Evolutionary conservation across 2,113 vertebrate genomes (phyloP).

Genomic region (Gavia stellata): DNA sequence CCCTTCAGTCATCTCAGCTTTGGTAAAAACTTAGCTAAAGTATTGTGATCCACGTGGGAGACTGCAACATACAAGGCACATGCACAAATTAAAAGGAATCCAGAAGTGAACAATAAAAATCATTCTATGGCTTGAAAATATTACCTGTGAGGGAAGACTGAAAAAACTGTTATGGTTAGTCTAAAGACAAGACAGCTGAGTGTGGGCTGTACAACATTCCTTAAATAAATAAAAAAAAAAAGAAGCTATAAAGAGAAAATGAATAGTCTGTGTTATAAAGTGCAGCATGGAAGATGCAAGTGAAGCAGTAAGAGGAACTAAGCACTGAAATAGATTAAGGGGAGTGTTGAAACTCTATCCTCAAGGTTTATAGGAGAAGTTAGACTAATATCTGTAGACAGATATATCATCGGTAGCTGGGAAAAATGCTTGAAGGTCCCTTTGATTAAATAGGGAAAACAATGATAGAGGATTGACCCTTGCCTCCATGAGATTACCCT

Average conservation of each 20-base stretch:
- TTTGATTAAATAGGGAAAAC: not conserved
- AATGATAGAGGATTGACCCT: not conserved
- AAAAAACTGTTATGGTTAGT: not conserved
- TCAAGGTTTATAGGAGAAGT: not conserved
- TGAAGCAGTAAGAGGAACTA: not conserved
- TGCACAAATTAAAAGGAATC: not conserved
- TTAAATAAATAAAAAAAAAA: not conserved
- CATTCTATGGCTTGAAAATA: not conserved
- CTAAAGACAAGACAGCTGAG: not conserved
- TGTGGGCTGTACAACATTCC: not conserved
- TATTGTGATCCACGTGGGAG: not conserved
- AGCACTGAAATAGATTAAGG: not conserved
- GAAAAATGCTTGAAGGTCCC: not conserved
- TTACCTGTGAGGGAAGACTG: not conserved
- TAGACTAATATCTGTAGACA: not conserved
- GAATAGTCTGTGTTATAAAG: not conserved
- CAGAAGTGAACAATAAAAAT: not conserved
- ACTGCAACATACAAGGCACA: not conserved
- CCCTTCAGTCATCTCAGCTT: not conserved
- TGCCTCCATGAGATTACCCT: not conserved
- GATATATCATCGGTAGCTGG: not conserved
- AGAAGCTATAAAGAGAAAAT: not conserved
- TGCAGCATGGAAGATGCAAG: not conserved
- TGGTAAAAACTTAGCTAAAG: not conserved
- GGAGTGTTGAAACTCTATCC: not conserved